phyloP scores from a whole-genome alignment of 2,888 invertebrate genomes.

The Mesoligia furuncula region DNA sequence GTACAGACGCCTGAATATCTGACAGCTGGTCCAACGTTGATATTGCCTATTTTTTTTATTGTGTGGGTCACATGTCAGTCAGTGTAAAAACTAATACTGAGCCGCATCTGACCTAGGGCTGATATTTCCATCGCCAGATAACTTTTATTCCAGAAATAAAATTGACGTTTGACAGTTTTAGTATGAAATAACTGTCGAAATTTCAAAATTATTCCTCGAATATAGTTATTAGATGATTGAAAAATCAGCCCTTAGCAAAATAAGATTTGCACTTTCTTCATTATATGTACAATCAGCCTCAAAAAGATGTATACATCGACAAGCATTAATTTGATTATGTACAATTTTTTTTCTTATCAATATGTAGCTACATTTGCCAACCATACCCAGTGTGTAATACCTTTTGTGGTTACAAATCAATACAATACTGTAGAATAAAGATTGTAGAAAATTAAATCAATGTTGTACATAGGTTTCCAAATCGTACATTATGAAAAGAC shows the following conservation, averaged over 20 bases:
- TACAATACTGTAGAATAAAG: neutral
- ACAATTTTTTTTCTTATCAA: neutral
- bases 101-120: neutral
- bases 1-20: neutral
- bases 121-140: too few species aligned
- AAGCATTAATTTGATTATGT: neutral
- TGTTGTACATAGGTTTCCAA: neutral
- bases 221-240: too few species aligned
- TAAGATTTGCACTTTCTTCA: neutral
- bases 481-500: neutral
- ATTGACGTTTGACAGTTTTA: too few species aligned
- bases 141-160: too few species aligned
- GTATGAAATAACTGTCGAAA: too few species aligned
- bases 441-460: neutral
- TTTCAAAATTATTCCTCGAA: too few species aligned
- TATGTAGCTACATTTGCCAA: too few species aligned
- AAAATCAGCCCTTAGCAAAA: too few species aligned
- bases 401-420: neutral
- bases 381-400: neutral
- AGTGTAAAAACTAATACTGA: neutral
- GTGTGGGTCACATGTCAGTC: neutral
- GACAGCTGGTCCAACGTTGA: too few species aligned
- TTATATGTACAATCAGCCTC: neutral
- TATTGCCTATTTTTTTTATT: neutral
- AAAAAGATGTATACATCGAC: neutral